Conservation (phyloP, 2,888 invertebrate species). For the Pollenia labialis region DNA sequence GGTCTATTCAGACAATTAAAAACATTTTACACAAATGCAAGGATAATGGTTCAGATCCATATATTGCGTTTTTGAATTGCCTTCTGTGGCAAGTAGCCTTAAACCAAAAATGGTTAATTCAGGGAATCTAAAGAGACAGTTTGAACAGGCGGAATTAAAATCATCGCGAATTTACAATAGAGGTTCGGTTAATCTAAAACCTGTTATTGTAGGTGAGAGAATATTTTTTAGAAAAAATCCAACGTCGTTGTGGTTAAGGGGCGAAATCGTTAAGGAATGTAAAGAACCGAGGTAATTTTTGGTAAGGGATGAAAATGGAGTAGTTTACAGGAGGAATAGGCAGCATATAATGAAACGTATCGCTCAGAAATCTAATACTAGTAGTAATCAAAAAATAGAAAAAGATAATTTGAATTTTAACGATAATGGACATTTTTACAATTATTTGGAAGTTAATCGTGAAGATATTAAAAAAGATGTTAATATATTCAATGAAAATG, state of each 20-base stretch:
- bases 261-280: slow-evolving; percentile 6
- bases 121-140: neutral
- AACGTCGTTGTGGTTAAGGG: neutral
- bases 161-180: slow-evolving; percentile 21
- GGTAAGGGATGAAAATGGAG: slow-evolving; percentile 11
- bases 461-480: too few species aligned
- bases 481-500: too few species aligned
- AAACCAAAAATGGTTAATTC: slow-evolving; percentile 10
- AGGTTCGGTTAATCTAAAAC: slow-evolving; percentile 16
- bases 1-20: slow-evolving; percentile 68
- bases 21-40: slow-evolving; percentile 59
- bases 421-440: too few species aligned
- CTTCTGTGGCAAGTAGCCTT: neutral
- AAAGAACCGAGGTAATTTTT: slow-evolving; percentile 21
- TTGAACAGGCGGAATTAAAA: neutral
- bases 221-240: slow-evolving; percentile 21
- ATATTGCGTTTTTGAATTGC: slow-evolving; percentile 52
- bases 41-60: slow-evolving; percentile 40
- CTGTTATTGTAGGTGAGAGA: slow-evolving; percentile 15
- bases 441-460: too few species aligned
- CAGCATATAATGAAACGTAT: slow-evolving; percentile 25
- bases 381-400: too few species aligned
- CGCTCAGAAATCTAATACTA: too few species aligned
- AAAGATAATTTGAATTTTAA: too few species aligned
- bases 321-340: slow-evolving; percentile 21